A percentile compares a stretch with the other conserved stretches of the same genome.
These are phyloP conservation scores for Abrostola tripartita DNA, from an alignment of 2,888 invertebrate species.

Conservation along the genomic window DNA sequence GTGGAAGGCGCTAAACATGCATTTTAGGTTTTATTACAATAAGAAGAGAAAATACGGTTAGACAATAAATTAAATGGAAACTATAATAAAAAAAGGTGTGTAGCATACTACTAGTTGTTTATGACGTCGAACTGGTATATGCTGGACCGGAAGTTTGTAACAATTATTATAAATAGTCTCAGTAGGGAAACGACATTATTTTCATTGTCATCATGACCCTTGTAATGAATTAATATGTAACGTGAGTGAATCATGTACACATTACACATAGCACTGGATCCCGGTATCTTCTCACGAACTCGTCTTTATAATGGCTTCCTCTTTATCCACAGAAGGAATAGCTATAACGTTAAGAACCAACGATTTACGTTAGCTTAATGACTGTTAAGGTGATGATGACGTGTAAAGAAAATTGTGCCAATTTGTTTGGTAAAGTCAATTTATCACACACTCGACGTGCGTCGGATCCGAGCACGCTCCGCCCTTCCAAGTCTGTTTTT, in stretches of 20 bases:
- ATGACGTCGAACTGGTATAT: too few relatives aligned
- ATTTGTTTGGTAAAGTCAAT: constrained; percentile 56
- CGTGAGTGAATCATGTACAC: constrained; percentile 29
- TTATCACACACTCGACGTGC: constrained; percentile 43
- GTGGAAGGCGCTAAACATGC: too few relatives aligned
- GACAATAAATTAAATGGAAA: too few relatives aligned
- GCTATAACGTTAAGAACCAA: constrained; percentile 42
- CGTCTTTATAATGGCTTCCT: constrained; percentile 45
- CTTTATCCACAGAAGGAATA: constrained; percentile 44
- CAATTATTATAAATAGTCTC: too few relatives aligned
- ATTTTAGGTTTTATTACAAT: too few relatives aligned
- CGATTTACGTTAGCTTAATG: constrained; percentile 58
- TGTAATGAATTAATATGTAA: constrained; percentile 32
- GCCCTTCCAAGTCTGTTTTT: constrained; percentile 50
- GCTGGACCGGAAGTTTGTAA: too few relatives aligned
- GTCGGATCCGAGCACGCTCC: constrained; percentile 27
- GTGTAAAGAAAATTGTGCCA: constrained; percentile 59
- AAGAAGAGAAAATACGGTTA: too few relatives aligned
- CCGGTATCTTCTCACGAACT: constrained; percentile 45
- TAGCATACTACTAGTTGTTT: too few relatives aligned
- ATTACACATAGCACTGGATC: constrained; percentile 35
- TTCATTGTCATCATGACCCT: not conserved
- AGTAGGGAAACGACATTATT: constrained; percentile 8
- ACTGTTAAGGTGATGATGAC: constrained; percentile 59
- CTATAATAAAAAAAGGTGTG: too few relatives aligned